Evolutionary conservation across 2,888 invertebrate species (phyloP), one percentile per base, ranked within the genome.

Genomic region (Congeria kusceri): DNA sequence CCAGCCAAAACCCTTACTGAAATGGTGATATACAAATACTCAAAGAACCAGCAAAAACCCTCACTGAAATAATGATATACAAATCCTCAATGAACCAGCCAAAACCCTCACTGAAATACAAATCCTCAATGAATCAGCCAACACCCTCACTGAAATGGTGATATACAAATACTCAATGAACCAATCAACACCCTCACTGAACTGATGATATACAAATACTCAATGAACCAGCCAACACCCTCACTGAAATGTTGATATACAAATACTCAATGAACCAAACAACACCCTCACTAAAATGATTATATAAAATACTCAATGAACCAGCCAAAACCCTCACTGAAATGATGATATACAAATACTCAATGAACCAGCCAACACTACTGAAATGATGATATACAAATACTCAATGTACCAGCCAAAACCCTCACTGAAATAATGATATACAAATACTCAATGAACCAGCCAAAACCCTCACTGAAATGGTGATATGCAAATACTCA

Each of bases 321-420:
- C 91, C 90, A 90, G 49, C 90, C 91, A 11, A 91, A 75, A 27
- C 88, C 86, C 61, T 90, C 89, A 85, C 91, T 91, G 84, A 1
- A 84, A 86, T 49, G 3, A 20, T 18, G 32, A 56, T 15, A 57
- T 28, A 57, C 28, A 18, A n/a, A n/a, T n/a, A n/a, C 39, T 44
- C 13, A 25, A 28, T 25, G 9, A 63, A 25, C 63, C 46, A 63
- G 20, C 46, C 44, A 18, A 63, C 46, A 63, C 25, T 28, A 46
- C 47, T 61, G 27, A n/a, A 63, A 46, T n/a, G 28, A 27, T 58
- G 28, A 25, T 25, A n/a, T n/a, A n/a, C n/a, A n/a, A n/a, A n/a
- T 5, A 13, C 13, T 27, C 18, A 9, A 28, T 25, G 25, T 27
- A 9, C 58, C 58, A 23, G 9, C 23, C 58, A 27, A 58, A 25